Base-by-base conservation (phyloP, 2,113 vertebrate genomes). In the Chaenogobius annularis region DNA sequence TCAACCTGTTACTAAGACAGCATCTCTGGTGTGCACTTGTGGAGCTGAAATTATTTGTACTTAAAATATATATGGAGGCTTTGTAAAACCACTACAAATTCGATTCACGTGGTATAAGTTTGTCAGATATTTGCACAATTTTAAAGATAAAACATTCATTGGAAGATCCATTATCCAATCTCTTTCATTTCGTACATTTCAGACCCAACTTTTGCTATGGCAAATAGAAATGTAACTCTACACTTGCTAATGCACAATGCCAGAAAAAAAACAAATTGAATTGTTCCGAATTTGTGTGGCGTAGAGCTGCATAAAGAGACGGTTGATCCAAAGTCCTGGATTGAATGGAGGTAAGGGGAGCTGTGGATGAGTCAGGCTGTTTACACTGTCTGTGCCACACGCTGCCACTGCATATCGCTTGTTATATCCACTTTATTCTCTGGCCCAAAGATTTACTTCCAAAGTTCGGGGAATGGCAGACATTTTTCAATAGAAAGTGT, bases 321-420 rank as follows among this genome's bases (percentile, higher is more conserved):
- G 59, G 15, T 47, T 66, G 70, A 78, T 22, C 52, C 61, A 66
- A 22, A 70, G 54, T 23, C 31, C 44, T 46, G 56, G 50, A 70
- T 81, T 75, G 63, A 80, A 78, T 75, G 15, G 63, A 74, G 48
- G 54, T 59, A 56, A 20, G 11, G 61, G 44, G 64, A 43, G 76
- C 22, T 46, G 55, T 7, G 50, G 22, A 5, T 40, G 40, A 66
- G 69, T 44, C 44, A 66, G 14, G 37, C 55, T 70, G 50, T 80
- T 83, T 68, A 37, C 20, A 37, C 22, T 70, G 43, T 58, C 52
- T 65, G 35, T 61, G 66, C 66, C 46, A 70, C 43, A 68, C 62
- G 47, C 19, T 37, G 22, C 10, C 58, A 40, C 17, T 26, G 20
- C 9, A 72, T n/a, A 40, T 58, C 23, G 1, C 7, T 40, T 44